Percentiles rank a stretch among this genome's conserved stretches.
Conservation (phyloP, 2,888 invertebrate species). For the Pheosia tremula region DNA sequence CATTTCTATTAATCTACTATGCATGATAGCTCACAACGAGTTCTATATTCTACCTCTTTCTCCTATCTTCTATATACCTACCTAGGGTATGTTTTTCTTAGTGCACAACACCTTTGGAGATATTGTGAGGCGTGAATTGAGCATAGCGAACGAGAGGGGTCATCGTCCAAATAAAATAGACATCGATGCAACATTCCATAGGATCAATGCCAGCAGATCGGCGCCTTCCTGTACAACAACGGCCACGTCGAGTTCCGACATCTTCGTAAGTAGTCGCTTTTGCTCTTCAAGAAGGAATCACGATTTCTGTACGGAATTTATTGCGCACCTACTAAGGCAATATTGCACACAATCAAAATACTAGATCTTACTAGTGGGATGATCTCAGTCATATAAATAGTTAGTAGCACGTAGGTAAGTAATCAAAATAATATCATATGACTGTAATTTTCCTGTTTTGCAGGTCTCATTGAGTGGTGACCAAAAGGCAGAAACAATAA, state of each 20-base stretch:
- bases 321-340: no score
- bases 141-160: conserved; percentile 47
- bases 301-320: no score
- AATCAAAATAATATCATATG: no score
- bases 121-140: conserved; percentile 66
- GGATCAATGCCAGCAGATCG: conserved; percentile 44
- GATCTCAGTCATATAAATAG: no score
- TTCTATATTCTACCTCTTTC: no score
- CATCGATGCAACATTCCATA: conserved; percentile 58
- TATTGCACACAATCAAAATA: no score
- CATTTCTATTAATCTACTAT: no score
- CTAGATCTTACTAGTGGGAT: no score
- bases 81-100: neutral
- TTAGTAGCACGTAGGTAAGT: no score
- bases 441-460: conserved; percentile 10
- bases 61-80: no score
- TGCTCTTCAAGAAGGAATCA: no score
- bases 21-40: no score
- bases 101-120: conserved; percentile 69
- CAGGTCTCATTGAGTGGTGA: conserved; percentile 16
- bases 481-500: conserved; percentile 21
- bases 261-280: conserved; percentile 43
- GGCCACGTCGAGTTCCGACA: conserved; percentile 42
- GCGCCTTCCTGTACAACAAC: conserved; percentile 49
- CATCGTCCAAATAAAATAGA: conserved; percentile 41